These are phyloP conservation scores for Perizoma affinitatum DNA, from an alignment of 2,888 invertebrate species.

Conservation along the genomic window DNA sequence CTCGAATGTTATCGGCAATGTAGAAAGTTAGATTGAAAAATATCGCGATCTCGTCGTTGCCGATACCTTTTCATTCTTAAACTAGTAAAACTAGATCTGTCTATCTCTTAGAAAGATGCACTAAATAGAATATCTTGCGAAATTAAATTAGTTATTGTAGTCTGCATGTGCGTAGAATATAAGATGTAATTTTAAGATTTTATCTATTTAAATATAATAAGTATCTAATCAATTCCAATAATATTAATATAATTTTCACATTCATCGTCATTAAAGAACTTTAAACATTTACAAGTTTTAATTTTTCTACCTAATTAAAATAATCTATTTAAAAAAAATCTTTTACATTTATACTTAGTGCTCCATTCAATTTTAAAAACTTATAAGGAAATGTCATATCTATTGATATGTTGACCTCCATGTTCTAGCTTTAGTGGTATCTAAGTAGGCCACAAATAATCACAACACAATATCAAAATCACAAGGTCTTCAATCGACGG, in stretches of 20 bases:
- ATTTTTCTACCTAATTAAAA: no score
- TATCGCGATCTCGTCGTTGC: background rate
- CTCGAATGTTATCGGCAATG: conserved; percentile 14
- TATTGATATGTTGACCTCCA: no score
- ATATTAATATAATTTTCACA: conserved; percentile 32
- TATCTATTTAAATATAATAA: conserved; percentile 35
- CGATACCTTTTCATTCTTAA: conserved; percentile 8
- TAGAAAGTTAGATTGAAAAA: conserved; percentile 18
- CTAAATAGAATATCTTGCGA: conserved; percentile 4
- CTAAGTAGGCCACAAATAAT: no score
- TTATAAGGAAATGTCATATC: no score
- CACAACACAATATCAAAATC: no score
- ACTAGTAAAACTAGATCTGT: conserved; percentile 1
- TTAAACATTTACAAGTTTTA: background rate
- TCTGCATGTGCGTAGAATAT: conserved; percentile 34
- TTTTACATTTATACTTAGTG: no score
- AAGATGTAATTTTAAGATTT: conserved; percentile 41
- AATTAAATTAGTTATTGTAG: conserved; percentile 17
- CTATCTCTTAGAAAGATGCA: conserved; percentile 18
- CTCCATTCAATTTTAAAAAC: no score
- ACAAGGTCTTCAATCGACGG: no score
- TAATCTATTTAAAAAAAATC: no score
- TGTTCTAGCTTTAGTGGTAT: no score
- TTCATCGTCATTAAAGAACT: conserved; percentile 25
- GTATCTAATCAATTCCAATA: conserved; percentile 35